Conservation (phyloP, 2,888 invertebrate genomes). For the Scaptomyza caliginosa region DNA sequence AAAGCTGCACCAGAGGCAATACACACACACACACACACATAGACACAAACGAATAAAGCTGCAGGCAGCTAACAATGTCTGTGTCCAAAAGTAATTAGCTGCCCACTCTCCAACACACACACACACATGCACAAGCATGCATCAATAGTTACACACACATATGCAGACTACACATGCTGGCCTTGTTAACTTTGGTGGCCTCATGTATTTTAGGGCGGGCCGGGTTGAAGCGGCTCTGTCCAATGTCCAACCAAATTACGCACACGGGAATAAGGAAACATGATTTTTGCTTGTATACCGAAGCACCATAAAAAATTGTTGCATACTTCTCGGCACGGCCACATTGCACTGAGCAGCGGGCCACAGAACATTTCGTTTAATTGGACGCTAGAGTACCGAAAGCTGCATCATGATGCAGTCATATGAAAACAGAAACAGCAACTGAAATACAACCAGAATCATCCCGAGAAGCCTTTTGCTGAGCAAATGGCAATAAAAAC, state of each 20-base stretch:
- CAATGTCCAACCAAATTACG: conserved; percentile 70
- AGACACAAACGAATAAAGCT: conserved; percentile 4
- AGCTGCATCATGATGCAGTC: conserved; percentile 75
- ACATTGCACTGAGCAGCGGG: conserved; percentile 45
- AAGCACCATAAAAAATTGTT: conserved; percentile 75
- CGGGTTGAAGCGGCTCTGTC: background rate
- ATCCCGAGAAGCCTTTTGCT: conserved; percentile 22
- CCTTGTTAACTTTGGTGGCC: conserved; percentile 70
- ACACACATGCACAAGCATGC: conserved; percentile 37
- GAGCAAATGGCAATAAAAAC: conserved; percentile 67
- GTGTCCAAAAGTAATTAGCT: conserved; percentile 71
- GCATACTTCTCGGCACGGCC: conserved; percentile 66
- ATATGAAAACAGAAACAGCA: conserved; percentile 40
- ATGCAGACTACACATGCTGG: conserved; percentile 39
- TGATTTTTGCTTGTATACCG: conserved; percentile 80
- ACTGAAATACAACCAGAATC: conserved; percentile 36
- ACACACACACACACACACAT: conserved; percentile 13
- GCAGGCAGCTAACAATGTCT: conserved; percentile 56
- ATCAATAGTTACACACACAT: conserved; percentile 60
- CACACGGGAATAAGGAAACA: conserved; percentile 80
- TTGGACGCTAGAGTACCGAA: conserved; percentile 78
- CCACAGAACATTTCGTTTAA: conserved; percentile 74
- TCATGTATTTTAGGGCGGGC: conserved; percentile 13
- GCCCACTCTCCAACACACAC: conserved; percentile 33
- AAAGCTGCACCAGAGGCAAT: conserved; percentile 22